Evolutionary conservation across 2,797 vertebrate genomes (phyloP), one percentile per base, ranked within the genome.

Genomic region (Nyctibius grandis): DNA sequence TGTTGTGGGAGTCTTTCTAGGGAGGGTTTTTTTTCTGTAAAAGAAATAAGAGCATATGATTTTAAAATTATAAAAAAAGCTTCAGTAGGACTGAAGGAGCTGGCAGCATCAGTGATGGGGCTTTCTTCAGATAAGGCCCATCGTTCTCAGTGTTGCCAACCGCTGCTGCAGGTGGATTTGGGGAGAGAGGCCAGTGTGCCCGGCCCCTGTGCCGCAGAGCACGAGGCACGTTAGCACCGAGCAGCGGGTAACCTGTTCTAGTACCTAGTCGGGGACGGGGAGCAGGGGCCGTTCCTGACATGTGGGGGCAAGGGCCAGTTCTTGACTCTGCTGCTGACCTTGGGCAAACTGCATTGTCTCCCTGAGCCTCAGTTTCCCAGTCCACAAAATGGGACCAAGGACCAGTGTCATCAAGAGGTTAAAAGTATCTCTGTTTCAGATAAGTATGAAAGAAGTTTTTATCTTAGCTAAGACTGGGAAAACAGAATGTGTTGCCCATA

Each of bases 151-250:
- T 5, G 13, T 5, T 64, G 64, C 53, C 83, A 29, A 50, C 12
- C 2, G 4, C 33, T 40, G 75, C 61, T 73, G 77, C 88, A 80
- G 48, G 83, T 77, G 69, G 51, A 21, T 53, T 22, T 48, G 6
- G 36, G 72, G 72, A 9, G 65, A 15, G 31, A 51, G 14, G 36
- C 1, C 11, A 47, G 22, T 0, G 3, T 14, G 53, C 47, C 64
- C 22, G 42, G 42, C 25, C 26, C 36, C 61, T 3, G 25, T 50
- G 3, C 44, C 0, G 3, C 56, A 19, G 59, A 23, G 59, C 42
- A 6, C 8, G 31, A 17, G n/a, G 11, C 5, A 1, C 1, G 1
- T 40, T 36, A 20, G 28, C 34, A 6, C 67, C 1, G 1, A 23
- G 57, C 9, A 1, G 3, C 4, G 19, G 56, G 36, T 9, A 2